phyloP scores from a whole-genome alignment of 2,888 invertebrate genomes.

The Pristionchus japonicus region DNA sequence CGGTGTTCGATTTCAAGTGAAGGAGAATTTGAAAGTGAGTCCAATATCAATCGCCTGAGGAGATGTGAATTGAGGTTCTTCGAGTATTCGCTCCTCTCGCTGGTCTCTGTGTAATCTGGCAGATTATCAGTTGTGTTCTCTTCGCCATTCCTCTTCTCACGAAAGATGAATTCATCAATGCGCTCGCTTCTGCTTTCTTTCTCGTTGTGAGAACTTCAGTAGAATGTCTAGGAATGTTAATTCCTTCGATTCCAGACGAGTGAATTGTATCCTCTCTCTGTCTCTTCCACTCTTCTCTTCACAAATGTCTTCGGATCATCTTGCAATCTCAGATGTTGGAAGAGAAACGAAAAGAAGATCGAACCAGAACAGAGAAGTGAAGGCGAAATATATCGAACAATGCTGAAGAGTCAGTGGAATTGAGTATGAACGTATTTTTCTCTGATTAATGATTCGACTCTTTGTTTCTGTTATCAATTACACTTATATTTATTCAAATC shows the following conservation, averaged over 20 bases:
- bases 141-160: not conserved
- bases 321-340: not conserved
- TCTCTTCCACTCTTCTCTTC: slow-evolving; percentile 16
- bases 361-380: not conserved
- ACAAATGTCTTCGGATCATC: not conserved
- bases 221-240: not conserved
- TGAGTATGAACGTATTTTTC: not conserved
- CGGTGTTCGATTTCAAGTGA: not conserved
- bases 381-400: not conserved
- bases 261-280: slow-evolving; percentile 13
- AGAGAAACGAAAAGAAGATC: not conserved
- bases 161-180: not conserved
- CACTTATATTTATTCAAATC: not conserved
- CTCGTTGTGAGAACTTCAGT: not conserved
- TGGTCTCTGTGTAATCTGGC: slow-evolving; percentile 9
- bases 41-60: not conserved
- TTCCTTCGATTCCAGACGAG: not conserved
- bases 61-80: not conserved
- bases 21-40: not conserved
- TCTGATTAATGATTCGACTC: too few relatives aligned
- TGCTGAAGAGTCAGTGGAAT: not conserved
- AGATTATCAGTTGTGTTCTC: not conserved
- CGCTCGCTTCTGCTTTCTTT: not conserved
- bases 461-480: not conserved
- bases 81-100: slow-evolving; percentile 19